phyloP scores from a whole-genome alignment of 2,888 invertebrate genomes.

The Beris morrisii region DNA sequence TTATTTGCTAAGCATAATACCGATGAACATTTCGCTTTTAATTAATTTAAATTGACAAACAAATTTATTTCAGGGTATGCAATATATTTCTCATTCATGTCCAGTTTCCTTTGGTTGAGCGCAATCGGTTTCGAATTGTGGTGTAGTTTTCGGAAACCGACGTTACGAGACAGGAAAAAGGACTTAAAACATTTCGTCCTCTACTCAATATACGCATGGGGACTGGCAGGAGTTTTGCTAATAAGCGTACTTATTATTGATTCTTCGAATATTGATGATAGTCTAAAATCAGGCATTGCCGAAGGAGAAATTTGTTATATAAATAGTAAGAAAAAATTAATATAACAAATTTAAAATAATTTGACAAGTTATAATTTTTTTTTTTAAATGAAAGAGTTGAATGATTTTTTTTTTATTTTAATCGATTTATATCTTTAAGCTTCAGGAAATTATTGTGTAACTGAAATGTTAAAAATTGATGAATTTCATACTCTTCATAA shows the following conservation, averaged over 20 bases:
- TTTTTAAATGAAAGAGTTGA: too few species aligned
- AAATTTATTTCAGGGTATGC: conserved; percentile 60
- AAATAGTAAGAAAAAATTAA: conserved; percentile 52
- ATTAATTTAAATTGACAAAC: too few species aligned
- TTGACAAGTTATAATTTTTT: too few species aligned
- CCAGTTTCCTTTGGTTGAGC: conserved; percentile 84
- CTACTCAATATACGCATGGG: conserved; percentile 54
- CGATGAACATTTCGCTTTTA: too few species aligned
- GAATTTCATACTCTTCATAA: too few species aligned
- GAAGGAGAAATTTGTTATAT: conserved; percentile 61
- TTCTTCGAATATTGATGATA: conserved; percentile 42
- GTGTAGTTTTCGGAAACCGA: conserved; percentile 57
- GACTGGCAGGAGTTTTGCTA: conserved; percentile 47
- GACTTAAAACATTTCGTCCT: conserved; percentile 48
- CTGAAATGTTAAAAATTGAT: too few species aligned
- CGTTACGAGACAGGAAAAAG: conserved; percentile 10
- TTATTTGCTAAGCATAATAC: too few species aligned
- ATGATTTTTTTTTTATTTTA: too few species aligned
- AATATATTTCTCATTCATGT: conserved; percentile 75
- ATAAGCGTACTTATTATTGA: conserved; percentile 48
- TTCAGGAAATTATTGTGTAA: too few species aligned
- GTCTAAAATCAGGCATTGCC: conserved; percentile 61
- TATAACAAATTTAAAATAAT: background rate
- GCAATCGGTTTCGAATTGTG: conserved; percentile 86
- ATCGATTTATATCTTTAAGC: too few species aligned